Percentiles rank a stretch among this genome's conserved stretches.
Conservation (phyloP, 2,113 vertebrate genomes). For the Ammodytes dubius region DNA sequence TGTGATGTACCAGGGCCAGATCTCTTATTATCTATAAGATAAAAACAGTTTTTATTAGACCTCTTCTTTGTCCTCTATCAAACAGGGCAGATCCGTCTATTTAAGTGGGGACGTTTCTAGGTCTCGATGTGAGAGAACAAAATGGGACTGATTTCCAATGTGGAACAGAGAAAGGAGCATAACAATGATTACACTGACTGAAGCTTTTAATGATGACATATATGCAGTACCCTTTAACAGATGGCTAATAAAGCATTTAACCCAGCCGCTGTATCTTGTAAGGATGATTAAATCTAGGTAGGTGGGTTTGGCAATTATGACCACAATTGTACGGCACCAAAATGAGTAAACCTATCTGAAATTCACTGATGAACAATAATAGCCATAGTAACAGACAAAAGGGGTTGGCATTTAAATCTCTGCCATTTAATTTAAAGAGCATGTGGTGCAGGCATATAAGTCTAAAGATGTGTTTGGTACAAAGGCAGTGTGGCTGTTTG, state of each 20-base stretch:
- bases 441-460: conserved; percentile 1
- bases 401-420: background rate
- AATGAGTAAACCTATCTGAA: conserved; percentile 11
- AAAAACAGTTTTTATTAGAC: conserved; percentile 79
- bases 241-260: conserved; percentile 30
- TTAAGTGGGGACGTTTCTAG: conserved; percentile 22
- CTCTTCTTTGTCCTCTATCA: conserved; percentile 53
- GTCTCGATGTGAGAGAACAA: conserved; percentile 10
- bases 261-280: conserved; percentile 14
- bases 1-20: conserved; percentile 76
- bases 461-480: background rate
- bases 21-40: conserved; percentile 85
- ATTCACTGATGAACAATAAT: conserved; percentile 42
- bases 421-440: conserved; percentile 14
- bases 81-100: conserved; percentile 16
- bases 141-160: conserved; percentile 4
- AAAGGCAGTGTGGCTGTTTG: background rate
- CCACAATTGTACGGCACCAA: background rate
- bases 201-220: conserved; percentile 10
- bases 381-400: conserved; percentile 32
- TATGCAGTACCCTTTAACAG: conserved; percentile 4
- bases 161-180: conserved; percentile 11
- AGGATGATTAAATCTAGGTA: conserved; percentile 15
- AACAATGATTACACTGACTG: background rate
- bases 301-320: conserved; percentile 1